These are phyloP conservation scores for Andrena trimmerana DNA, from an alignment of 2,888 invertebrate species.

Conservation along the genomic window DNA sequence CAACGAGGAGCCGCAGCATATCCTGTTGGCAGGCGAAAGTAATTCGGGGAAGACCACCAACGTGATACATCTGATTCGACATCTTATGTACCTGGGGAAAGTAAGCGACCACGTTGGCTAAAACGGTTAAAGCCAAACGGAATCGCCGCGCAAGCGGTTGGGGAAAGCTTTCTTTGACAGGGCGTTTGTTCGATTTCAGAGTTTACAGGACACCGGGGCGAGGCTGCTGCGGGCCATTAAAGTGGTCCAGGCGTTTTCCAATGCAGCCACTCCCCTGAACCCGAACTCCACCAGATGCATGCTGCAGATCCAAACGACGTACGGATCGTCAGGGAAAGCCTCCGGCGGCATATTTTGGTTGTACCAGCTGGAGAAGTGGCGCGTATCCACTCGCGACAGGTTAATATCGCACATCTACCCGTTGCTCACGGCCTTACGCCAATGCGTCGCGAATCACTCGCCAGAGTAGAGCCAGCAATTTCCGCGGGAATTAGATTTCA, in stretches of 20 bases:
- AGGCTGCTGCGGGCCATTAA: slow-evolving; percentile 90
- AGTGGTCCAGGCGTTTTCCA: slow-evolving; percentile 92
- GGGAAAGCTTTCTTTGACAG: background rate
- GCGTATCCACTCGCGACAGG: slow-evolving; percentile 93
- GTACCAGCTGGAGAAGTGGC: slow-evolving; percentile 95
- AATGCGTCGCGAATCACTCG: background rate
- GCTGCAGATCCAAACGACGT: slow-evolving; percentile 93
- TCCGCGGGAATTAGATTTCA: slow-evolving; percentile 8
- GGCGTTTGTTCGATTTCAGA: slow-evolving; percentile 72
- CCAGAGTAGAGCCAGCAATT: background rate
- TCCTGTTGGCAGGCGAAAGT: slow-evolving; percentile 95
- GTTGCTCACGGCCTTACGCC: background rate
- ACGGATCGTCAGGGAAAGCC: slow-evolving; percentile 93
- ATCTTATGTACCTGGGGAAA: slow-evolving; percentile 93
- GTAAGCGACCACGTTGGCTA: slow-evolving; percentile 81
- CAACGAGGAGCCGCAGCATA: slow-evolving; percentile 93
- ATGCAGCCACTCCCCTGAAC: slow-evolving; percentile 94
- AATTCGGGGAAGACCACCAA: slow-evolving; percentile 96
- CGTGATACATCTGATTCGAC: slow-evolving; percentile 91
- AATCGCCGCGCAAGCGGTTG: background rate
- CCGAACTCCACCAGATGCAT: slow-evolving; percentile 94
- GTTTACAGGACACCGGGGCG: slow-evolving; percentile 86
- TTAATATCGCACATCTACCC: slow-evolving; percentile 11
- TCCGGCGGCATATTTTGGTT: slow-evolving; percentile 95
- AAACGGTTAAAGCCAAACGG: too few species aligned